phyloP scores from a whole-genome alignment of 2,113 vertebrate genomes.

The Isurus oxyrinchus region DNA sequence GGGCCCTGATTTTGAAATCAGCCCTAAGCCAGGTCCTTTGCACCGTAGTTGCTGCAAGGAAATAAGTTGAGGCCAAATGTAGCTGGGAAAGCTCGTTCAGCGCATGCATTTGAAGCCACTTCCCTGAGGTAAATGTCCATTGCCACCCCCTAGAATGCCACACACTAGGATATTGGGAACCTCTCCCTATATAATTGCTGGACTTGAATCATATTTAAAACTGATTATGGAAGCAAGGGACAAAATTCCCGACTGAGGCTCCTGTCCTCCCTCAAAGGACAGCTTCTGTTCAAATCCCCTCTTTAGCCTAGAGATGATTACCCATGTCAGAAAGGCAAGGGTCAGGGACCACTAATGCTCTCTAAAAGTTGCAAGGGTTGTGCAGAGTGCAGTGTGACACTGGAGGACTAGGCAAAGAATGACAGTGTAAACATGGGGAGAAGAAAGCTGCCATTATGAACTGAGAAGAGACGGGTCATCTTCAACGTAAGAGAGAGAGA shows the following conservation, averaged over 20 bases:
- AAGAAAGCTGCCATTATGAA: background rate
- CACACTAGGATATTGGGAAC: too few species aligned
- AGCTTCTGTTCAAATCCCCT: too few species aligned
- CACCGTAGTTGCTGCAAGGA: background rate
- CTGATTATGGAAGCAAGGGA: too few species aligned
- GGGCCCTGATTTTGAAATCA: background rate
- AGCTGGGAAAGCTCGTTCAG: background rate
- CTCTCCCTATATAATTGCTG: too few species aligned
- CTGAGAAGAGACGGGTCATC: too few species aligned
- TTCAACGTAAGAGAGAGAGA: background rate
- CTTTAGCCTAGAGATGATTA: background rate
- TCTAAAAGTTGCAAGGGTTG: background rate
- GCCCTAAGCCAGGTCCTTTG: background rate
- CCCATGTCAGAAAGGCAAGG: background rate
- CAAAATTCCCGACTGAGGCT: too few species aligned
- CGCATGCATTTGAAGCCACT: too few species aligned
- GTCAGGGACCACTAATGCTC: background rate
- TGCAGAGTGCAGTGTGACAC: background rate
- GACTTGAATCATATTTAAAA: too few species aligned
- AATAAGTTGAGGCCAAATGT: background rate
- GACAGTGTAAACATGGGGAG: background rate
- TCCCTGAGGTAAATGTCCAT: too few species aligned
- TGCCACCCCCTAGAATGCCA: too few species aligned
- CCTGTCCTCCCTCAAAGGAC: too few species aligned
- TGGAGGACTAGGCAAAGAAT: background rate